Base-by-base conservation (phyloP, 1,140 invertebrate species). In the Ips nitidus region DNA sequence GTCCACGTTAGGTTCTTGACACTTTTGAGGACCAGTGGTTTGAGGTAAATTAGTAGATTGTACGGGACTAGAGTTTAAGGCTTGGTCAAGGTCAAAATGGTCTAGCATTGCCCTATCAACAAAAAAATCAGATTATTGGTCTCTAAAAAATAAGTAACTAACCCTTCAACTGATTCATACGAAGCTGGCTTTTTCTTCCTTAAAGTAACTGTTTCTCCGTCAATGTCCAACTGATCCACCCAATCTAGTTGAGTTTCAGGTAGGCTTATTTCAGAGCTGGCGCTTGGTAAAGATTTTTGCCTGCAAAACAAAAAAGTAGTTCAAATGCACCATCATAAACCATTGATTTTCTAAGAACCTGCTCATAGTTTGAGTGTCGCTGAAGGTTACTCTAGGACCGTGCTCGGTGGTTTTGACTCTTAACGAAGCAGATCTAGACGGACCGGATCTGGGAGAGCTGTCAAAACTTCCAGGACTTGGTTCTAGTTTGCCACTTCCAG, bases 1-100 rank as follows among this genome's bases (percentile, higher is more conserved):
- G 80, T 99, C 96, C 69, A 99, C 94, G 76, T 93, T 97, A 0
- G 95, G 96, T 78, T 98, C 95, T 69, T 91, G 88, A 2, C 88
- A 83, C 76, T 91, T 91, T 22, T 73, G 71, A 3, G 62, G 43
- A 6, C 66, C 57, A 47, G 75, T 52, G 40, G 60, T 63, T 52
- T 70, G 72, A 50, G 68, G 61, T 1, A 70, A 37, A 59, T 65
- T 71, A 22, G 57, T 56, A 39, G 65, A 41, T 55, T 73, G 75
- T 39, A 71, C 63, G 5, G 66, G 69, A 61, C 62, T 76, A 3
- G 75, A 71, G 41, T 57, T 66, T 8, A 73, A 45, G n/a, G 59
- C 62, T 65, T 73, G 71, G n/a, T 76, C 74, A 8, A 66, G 59
- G 4, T 71, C 64, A 45, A 75, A 76, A 66, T 66, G 76, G 67